A percentile compares a stretch with the other conserved stretches of the same genome.
Evolutionary conservation across 2,888 invertebrate species (phyloP).

Genomic region (Plagodis pulveraria): DNA sequence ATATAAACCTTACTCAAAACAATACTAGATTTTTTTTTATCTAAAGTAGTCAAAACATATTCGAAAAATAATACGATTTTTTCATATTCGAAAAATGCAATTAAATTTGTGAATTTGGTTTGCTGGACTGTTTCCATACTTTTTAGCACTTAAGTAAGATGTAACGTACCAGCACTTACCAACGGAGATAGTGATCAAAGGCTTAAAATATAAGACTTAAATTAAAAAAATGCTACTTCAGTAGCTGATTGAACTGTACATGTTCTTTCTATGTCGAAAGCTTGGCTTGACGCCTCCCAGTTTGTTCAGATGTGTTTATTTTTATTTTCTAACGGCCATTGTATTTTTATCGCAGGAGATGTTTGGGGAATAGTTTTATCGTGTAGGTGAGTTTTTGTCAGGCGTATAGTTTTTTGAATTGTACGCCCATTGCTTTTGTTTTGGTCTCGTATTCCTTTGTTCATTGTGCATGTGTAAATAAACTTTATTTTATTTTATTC

Average conservation of each 20-base stretch:
- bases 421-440: background rate
- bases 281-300: conserved; percentile 31
- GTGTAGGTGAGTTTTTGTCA: conserved; percentile 8
- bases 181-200: no score
- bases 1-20: no score
- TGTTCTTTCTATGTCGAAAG: conserved; percentile 6
- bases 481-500: background rate
- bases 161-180: no score
- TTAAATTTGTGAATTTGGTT: no score
- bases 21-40: no score
- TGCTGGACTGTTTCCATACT: no score
- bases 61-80: no score
- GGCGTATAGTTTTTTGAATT: conserved; percentile 7
- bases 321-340: conserved; percentile 41
- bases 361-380: conserved; percentile 28
- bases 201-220: no score
- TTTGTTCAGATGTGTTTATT: conserved; percentile 40
- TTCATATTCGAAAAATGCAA: no score
- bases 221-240: background rate
- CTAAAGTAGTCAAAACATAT: no score
- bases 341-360: conserved; percentile 35
- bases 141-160: no score
- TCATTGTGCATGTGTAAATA: background rate
- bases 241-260: conserved; percentile 6
- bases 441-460: background rate